A percentile compares a stretch with the other conserved stretches of the same genome.
Conservation (phyloP, 2,113 vertebrate genomes). For the Entomyzon cyanotis region DNA sequence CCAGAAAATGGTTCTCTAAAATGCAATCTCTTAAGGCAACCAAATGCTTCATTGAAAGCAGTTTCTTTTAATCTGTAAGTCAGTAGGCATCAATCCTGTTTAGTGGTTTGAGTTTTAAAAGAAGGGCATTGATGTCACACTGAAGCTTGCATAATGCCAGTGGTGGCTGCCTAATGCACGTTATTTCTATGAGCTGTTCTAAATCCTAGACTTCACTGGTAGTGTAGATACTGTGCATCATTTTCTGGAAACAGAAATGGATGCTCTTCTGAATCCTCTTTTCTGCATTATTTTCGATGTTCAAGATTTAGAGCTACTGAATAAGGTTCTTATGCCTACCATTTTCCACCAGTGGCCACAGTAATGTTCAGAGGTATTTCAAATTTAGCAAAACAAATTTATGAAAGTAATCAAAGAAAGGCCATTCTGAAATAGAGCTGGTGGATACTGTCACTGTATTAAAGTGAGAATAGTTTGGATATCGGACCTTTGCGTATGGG, state of each 20-base stretch:
- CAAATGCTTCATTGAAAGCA: background rate
- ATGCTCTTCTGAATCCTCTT: background rate
- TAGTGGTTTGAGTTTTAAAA: background rate
- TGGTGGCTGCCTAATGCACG: background rate
- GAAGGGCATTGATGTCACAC: background rate
- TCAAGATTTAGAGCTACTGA: background rate
- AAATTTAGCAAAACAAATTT: background rate
- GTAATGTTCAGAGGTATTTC: accelerated
- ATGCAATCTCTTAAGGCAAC: background rate
- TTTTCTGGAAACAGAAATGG: background rate
- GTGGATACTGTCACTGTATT: background rate
- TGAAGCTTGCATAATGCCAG: background rate
- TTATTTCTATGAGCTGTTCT: background rate
- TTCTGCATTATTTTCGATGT: background rate
- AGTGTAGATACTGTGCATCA: background rate
- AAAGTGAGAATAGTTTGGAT: background rate
- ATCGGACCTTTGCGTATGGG: background rate
- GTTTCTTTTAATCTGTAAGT: background rate
- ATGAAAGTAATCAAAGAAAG: background rate
- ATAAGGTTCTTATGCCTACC: background rate
- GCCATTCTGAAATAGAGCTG: background rate
- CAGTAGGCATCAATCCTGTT: background rate
- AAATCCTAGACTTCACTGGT: background rate
- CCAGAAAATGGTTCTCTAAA: background rate
- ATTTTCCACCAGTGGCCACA: background rate